Conservation (phyloP, 2,888 invertebrate genomes). For the Elmis aenea region DNA sequence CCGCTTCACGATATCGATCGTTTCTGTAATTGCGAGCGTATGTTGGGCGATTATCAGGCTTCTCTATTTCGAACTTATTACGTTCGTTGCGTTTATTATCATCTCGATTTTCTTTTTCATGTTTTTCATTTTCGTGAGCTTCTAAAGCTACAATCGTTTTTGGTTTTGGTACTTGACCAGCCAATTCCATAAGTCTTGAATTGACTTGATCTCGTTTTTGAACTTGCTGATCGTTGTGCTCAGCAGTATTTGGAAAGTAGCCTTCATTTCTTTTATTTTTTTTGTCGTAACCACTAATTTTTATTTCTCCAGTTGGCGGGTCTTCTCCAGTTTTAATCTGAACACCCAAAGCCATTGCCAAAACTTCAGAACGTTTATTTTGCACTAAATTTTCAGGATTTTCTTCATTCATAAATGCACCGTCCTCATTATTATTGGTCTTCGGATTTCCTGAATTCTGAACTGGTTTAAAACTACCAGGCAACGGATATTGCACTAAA, state of each 20-base stretch:
- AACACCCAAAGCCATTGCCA: slow-evolving; percentile 54
- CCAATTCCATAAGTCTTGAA: slow-evolving; percentile 27
- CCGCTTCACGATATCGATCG: slow-evolving; percentile 27
- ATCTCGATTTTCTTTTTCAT: slow-evolving; percentile 16
- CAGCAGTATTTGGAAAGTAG: not conserved
- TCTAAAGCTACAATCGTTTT: slow-evolving; percentile 36
- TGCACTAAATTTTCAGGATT: slow-evolving; percentile 16
- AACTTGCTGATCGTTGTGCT: not conserved
- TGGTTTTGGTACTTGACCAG: slow-evolving; percentile 45
- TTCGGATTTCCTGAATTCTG: slow-evolving; percentile 22
- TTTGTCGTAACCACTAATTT: slow-evolving; percentile 40
- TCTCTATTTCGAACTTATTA: slow-evolving; percentile 42
- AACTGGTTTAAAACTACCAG: slow-evolving; percentile 31
- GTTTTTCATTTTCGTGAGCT: slow-evolving; percentile 6
- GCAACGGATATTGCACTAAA: slow-evolving; percentile 45
- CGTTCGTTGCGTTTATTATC: slow-evolving; percentile 32
- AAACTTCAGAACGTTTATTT: slow-evolving; percentile 46
- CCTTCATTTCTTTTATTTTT: slow-evolving; percentile 25
- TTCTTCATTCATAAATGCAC: slow-evolving; percentile 1
- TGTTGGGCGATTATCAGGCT: slow-evolving; percentile 24
- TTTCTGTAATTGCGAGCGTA: slow-evolving; percentile 30
- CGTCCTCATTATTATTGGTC: slow-evolving; percentile 14
- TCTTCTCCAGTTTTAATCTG: slow-evolving; percentile 45
- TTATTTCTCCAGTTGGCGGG: slow-evolving; percentile 37
- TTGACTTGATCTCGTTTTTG: slow-evolving; percentile 12